A percentile compares a stretch with the other conserved stretches of the same genome.
Conservation (phyloP, 2,888 invertebrate genomes). For the Odontocolon sp. region DNA sequence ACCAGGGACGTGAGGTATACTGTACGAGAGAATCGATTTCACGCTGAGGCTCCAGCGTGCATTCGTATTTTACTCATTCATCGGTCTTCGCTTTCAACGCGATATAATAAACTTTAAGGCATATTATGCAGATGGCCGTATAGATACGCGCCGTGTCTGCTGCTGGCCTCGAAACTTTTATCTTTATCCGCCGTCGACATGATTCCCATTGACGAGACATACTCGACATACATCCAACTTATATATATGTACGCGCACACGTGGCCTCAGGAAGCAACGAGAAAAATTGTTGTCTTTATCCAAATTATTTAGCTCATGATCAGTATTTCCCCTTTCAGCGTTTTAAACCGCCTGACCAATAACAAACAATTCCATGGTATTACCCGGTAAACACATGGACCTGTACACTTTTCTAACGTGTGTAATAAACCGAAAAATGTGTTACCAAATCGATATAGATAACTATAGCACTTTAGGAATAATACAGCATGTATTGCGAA, state of each 20-base stretch:
- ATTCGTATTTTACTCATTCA: conserved; percentile 31
- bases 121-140: conserved; percentile 74
- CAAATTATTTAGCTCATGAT: conserved; percentile 15
- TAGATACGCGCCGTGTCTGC: conserved; percentile 1
- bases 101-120: conserved; percentile 77
- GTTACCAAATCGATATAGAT: background rate
- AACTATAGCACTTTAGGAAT: background rate
- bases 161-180: conserved; percentile 49
- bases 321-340: background rate
- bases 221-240: conserved; percentile 6
- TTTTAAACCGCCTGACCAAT: conserved; percentile 27
- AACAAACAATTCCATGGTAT: conserved; percentile 3
- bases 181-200: conserved; percentile 38
- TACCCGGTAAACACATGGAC: conserved; percentile 23
- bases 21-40: conserved; percentile 60
- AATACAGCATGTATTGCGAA: no score
- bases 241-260: background rate
- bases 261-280: background rate
- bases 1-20: conserved; percentile 74
- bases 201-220: conserved; percentile 52
- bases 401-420: conserved; percentile 10
- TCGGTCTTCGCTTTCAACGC: conserved; percentile 57
- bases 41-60: conserved; percentile 41
- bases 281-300: conserved; percentile 16
- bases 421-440: conserved; percentile 7